Conservation (phyloP, 1,140 invertebrate genomes). For the Musca domestica region DNA sequence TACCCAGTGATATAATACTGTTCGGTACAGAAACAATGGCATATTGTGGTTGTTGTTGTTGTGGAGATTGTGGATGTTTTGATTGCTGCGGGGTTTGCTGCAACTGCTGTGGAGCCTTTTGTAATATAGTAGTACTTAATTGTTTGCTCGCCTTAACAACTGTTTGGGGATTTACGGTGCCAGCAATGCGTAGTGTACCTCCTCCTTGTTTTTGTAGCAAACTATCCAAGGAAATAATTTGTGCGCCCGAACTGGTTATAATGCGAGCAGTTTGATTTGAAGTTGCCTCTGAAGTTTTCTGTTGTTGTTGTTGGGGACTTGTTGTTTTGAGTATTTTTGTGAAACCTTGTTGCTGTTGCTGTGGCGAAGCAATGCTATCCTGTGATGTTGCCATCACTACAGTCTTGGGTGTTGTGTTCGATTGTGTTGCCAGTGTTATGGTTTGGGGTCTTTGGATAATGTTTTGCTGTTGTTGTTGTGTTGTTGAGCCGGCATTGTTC, state of each 20-base stretch:
- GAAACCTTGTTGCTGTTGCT: conserved; percentile 23
- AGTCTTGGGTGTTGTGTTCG: conserved; percentile 4
- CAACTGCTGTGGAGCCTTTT: conserved; percentile 23
- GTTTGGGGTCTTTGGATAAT: conserved; percentile 6
- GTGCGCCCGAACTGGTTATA: conserved; percentile 54
- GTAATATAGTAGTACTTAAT: conserved; percentile 32
- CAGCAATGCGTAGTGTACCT: conserved; percentile 51
- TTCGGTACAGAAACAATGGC: conserved; percentile 54
- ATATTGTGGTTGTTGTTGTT: conserved; percentile 41
- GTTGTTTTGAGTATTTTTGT: conserved; percentile 12
- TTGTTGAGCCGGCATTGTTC: not conserved
- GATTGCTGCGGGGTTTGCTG: too few species aligned
- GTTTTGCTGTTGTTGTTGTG: not conserved
- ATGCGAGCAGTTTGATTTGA: not conserved
- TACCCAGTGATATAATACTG: conserved; percentile 47
- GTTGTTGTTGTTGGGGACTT: conserved; percentile 13
- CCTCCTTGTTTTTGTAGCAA: conserved; percentile 61
- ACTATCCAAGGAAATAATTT: conserved; percentile 68
- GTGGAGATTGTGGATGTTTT: conserved; percentile 41
- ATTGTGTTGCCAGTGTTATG: not conserved
- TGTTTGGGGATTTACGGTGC: conserved; percentile 25
- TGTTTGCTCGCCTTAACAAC: conserved; percentile 49
- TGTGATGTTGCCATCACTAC: conserved; percentile 17
- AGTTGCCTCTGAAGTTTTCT: conserved; percentile 7
- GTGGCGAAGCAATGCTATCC: conserved; percentile 29